A percentile compares a stretch with the other conserved stretches of the same genome.
phyloP scores from a whole-genome alignment of 2,888 invertebrate genomes.

The Andrena praecox region DNA sequence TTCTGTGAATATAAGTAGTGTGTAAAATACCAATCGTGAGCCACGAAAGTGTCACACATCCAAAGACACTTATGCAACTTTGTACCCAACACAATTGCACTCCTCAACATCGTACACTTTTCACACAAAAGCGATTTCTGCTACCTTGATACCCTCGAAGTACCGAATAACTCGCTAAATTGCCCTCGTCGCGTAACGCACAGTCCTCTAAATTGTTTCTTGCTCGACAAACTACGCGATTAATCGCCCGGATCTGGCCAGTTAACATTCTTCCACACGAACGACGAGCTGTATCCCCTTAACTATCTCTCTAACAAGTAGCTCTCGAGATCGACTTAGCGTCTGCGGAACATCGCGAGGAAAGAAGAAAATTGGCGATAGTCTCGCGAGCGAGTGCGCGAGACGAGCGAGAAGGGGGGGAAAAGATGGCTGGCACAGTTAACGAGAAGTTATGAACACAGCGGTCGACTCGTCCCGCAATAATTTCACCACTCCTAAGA shows the following conservation, averaged over 20 bases:
- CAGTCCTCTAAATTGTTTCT: constrained; percentile 1
- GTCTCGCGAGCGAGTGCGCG: constrained; percentile 15
- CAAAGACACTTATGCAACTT: no score
- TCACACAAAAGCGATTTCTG: background rate
- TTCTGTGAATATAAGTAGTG: no score
- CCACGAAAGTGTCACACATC: no score
- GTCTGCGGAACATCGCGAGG: constrained; percentile 17
- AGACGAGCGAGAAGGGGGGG: background rate
- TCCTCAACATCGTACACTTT: background rate
- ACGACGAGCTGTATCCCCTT: constrained; percentile 41
- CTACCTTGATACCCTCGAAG: background rate
- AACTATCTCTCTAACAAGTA: constrained; percentile 13
- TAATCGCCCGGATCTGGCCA: background rate
- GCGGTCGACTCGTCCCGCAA: constrained; percentile 30
- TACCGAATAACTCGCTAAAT: background rate
- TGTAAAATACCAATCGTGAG: no score
- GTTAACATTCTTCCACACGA: constrained; percentile 15
- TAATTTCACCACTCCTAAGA: constrained; percentile 51
- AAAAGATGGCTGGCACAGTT: constrained; percentile 52
- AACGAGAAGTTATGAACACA: constrained; percentile 69
- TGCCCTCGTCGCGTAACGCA: background rate
- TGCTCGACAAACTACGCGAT: background rate
- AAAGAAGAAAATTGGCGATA: constrained; percentile 53
- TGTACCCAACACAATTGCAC: no score
- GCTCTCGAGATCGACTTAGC: background rate